A percentile compares a stretch with the other conserved stretches of the same genome.
phyloP scores from a whole-genome alignment of 2,888 invertebrate genomes.

The Gibbula magus region DNA sequence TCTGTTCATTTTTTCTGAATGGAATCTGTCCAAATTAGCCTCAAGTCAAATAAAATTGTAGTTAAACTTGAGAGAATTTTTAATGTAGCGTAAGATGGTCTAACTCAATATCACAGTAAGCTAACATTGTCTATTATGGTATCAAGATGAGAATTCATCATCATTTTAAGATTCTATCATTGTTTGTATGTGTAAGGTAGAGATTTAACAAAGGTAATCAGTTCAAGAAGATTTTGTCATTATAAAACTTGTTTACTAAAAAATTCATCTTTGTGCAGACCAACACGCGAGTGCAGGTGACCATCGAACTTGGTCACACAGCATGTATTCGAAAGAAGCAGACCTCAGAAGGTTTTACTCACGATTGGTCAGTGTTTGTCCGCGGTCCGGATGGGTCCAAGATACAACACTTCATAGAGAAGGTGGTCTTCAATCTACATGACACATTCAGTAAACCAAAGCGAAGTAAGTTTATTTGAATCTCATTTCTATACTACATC shows the following conservation, averaged over 20 bases:
- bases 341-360: slow-evolving; percentile 93
- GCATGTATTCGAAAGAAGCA: slow-evolving; percentile 87
- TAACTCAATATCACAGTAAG: too few species aligned
- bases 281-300: slow-evolving; percentile 77
- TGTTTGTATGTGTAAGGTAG: too few species aligned
- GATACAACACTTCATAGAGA: slow-evolving; percentile 93
- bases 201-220: too few species aligned
- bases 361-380: slow-evolving; percentile 97
- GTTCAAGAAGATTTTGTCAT: too few species aligned
- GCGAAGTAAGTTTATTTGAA: slow-evolving; percentile 81
- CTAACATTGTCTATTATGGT: too few species aligned
- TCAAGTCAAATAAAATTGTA: too few species aligned
- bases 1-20: too few species aligned
- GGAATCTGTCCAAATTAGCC: too few species aligned
- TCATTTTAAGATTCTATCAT: too few species aligned
- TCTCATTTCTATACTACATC: neutral
- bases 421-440: slow-evolving; percentile 90
- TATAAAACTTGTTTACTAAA: neutral
- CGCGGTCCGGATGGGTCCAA: slow-evolving; percentile 90
- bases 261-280: neutral
- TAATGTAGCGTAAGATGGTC: too few species aligned
- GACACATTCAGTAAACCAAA: slow-evolving; percentile 94
- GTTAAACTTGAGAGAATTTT: too few species aligned
- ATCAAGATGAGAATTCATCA: too few species aligned
- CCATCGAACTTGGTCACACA: slow-evolving; percentile 94